Evolutionary conservation across 2,797 vertebrate genomes (phyloP).

Genomic region (Gadopsis bispinosus): DNA sequence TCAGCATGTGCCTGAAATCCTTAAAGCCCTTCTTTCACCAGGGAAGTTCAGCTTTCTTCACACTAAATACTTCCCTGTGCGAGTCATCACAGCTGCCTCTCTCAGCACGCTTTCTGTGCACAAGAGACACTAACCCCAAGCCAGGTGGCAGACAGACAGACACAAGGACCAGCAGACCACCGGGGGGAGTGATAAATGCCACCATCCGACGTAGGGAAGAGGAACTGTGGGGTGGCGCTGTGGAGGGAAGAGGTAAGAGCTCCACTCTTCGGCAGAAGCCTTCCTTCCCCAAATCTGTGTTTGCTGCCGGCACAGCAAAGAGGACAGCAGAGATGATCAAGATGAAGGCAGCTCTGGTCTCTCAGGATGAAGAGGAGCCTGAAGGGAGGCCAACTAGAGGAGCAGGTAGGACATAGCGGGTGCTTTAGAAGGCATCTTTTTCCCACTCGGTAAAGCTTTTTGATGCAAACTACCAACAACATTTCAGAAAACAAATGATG

Average conservation of each 20-base stretch:
- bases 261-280: slow-evolving; percentile 14
- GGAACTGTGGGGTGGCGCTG: background rate
- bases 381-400: background rate
- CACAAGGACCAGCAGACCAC: slow-evolving; percentile 38
- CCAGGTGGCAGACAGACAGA: slow-evolving; percentile 16
- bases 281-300: slow-evolving; percentile 78
- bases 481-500: background rate
- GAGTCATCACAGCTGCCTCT: slow-evolving; percentile 9
- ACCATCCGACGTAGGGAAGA: background rate
- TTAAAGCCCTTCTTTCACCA: slow-evolving; percentile 36
- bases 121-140: slow-evolving; percentile 39
- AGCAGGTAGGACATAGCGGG: slow-evolving; percentile 37
- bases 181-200: background rate
- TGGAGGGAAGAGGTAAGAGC: slow-evolving; percentile 13
- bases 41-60: slow-evolving; percentile 39
- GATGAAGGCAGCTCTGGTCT: slow-evolving; percentile 43
- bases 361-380: slow-evolving; percentile 15
- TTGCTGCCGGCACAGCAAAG: slow-evolving; percentile 88
- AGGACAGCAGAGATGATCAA: slow-evolving; percentile 73
- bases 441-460: background rate
- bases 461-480: background rate
- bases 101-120: slow-evolving; percentile 58
- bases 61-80: slow-evolving; percentile 4
- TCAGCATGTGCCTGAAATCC: slow-evolving; percentile 52
- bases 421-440: too few species aligned